Evolutionary conservation across 2,888 invertebrate genomes (phyloP).

Genomic region (Dicranocentrus wangi): DNA sequence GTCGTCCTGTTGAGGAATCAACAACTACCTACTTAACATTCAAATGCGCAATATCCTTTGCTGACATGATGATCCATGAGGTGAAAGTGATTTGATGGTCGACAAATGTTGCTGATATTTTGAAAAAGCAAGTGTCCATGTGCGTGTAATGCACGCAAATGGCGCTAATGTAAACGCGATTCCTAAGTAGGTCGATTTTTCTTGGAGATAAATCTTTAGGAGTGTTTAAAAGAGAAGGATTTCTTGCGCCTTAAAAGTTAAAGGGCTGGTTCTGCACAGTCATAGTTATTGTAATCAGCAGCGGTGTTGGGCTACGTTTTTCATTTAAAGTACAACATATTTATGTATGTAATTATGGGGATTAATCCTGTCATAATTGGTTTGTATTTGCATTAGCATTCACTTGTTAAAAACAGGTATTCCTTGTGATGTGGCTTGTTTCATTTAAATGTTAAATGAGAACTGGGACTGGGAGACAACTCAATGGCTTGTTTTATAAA

Average conservation of each 20-base stretch:
- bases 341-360: too few relatives aligned
- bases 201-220: too few relatives aligned
- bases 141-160: conserved; percentile 26
- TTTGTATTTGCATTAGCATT: conserved; percentile 33
- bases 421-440: neutral
- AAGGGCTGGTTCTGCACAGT: too few relatives aligned
- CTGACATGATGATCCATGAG: conserved; percentile 55
- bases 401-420: neutral
- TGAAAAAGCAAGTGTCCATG: neutral
- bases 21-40: conserved; percentile 48
- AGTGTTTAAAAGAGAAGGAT: too few relatives aligned
- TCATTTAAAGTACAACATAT: too few relatives aligned
- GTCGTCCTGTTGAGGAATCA: too few relatives aligned
- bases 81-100: conserved; percentile 24
- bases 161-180: conserved; percentile 47
- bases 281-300: too few relatives aligned
- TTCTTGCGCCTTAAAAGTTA: too few relatives aligned
- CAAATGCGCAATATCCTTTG: conserved; percentile 35
- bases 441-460: too few relatives aligned
- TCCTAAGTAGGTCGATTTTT: conserved; percentile 38
- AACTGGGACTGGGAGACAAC: too few relatives aligned
- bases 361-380: conserved; percentile 43
- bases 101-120: conserved; percentile 33
- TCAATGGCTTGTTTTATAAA: neutral
- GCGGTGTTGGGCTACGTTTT: too few relatives aligned